Evolutionary conservation across 2,797 vertebrate genomes (phyloP).

Genomic region (Gila robusta): DNA sequence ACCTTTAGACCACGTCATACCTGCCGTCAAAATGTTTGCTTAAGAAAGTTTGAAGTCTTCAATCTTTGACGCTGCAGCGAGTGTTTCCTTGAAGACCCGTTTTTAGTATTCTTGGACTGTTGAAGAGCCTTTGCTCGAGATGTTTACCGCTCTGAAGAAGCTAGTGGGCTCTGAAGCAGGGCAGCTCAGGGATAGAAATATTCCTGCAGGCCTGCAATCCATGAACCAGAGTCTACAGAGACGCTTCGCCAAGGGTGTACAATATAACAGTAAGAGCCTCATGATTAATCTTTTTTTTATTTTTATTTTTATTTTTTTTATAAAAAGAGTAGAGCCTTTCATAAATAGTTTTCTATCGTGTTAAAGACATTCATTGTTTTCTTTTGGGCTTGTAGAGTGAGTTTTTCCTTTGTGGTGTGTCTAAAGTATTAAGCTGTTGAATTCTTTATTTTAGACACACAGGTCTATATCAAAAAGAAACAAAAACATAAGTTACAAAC

Average conservation of each 20-base stretch:
- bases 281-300: not conserved
- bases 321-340: not conserved
- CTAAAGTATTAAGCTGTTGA: not conserved
- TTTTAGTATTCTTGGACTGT: not conserved
- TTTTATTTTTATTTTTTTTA: too few species aligned
- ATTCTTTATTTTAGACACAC: not conserved
- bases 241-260: slow-evolving; percentile 88
- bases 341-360: not conserved
- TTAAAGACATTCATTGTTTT: not conserved
- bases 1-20: not conserved
- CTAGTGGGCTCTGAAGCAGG: slow-evolving; percentile 84
- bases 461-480: not conserved
- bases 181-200: slow-evolving; percentile 80
- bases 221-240: slow-evolving; percentile 89
- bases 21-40: not conserved
- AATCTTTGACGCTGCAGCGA: not conserved
- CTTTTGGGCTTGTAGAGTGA: not conserved
- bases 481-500: not conserved
- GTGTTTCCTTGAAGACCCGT: not conserved
- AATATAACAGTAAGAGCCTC: slow-evolving; percentile 86
- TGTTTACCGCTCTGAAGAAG: slow-evolving; percentile 89
- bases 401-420: not conserved
- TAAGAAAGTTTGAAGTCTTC: not conserved
- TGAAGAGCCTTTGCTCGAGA: slow-evolving; percentile 63
- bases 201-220: slow-evolving; percentile 87